Base-by-base conservation (phyloP, 2,113 vertebrate species). In the Pagrus major region DNA sequence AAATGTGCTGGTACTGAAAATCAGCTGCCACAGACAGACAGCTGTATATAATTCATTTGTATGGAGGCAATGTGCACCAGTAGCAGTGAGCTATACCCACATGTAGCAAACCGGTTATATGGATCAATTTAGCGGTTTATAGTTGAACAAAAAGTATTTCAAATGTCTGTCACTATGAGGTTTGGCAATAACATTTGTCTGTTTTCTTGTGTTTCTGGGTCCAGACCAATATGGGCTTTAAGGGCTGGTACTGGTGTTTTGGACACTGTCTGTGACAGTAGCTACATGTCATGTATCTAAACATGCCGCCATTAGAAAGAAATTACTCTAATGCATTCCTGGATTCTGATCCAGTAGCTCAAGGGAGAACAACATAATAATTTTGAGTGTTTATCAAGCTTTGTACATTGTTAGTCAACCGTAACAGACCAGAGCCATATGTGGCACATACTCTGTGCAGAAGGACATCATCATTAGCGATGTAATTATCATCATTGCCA, bases 401-500 rank as follows among this genome's bases (percentile, higher is more conserved):
- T 63, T 64, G 23, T 39, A 42, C 68, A 44, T 49, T 42, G 71
- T 65, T 16, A 71, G 73, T 75, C 78, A 78, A 27, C 65, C 52
- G 6, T 23, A 23, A n/a, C 66, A 78, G 46, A 21, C 61, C 61
- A 49, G 54, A 49, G 44, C 59, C 64, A 70, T 77, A 55, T 76
- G 77, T 44, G 46, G 31, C 51, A 44, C 46, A 71, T 41, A 41
- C 49, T 31, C 71, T 39, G 64, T 66, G 33, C 81, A 84, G 77
- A 66, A 75, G 82, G 66, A 77, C 67, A 49, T 69, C 37, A 76
- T 83, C 75, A 70, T 85, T 88, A 85, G 76, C 20, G 23, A 44
- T 67, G 54, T 70, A 73, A 85, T 83, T 69, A 85, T 80, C 61
- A 69, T 76, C 55, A 61, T 31, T 72, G 70, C 77, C 65, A 73